A percentile compares a stretch with the other conserved stretches of the same genome.
phyloP scores from a whole-genome alignment of 1,140 invertebrate species.

The Vanessa atalanta region DNA sequence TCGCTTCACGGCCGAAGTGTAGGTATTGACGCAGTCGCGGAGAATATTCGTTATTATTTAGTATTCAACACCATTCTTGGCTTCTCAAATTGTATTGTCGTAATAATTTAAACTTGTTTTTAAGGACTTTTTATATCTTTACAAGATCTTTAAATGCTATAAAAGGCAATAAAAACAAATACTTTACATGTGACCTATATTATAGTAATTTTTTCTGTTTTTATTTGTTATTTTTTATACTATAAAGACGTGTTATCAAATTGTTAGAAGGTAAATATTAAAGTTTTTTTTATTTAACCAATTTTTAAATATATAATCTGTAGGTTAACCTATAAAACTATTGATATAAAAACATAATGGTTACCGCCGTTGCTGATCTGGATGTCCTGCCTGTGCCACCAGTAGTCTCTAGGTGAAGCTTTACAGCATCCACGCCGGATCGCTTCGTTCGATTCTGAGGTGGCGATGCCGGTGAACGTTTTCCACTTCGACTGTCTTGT shows the following conservation, averaged over 20 bases:
- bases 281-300: too few species aligned
- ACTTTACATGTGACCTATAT: not conserved
- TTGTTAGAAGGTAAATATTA: too few species aligned
- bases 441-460: slow-evolving; percentile 50
- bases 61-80: slow-evolving; percentile 37
- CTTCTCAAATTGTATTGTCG: slow-evolving; percentile 23
- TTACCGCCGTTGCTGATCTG: slow-evolving; percentile 72
- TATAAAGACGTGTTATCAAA: not conserved
- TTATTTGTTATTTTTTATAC: not conserved
- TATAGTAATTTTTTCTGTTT: not conserved
- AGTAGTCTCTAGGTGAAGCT: slow-evolving; percentile 64
- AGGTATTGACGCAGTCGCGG: slow-evolving; percentile 38
- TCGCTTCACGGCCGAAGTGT: slow-evolving; percentile 47
- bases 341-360: slow-evolving; percentile 9
- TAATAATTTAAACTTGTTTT: slow-evolving; percentile 36
- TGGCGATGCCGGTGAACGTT: slow-evolving; percentile 39
- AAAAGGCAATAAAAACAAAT: slow-evolving; percentile 13
- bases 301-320: too few species aligned
- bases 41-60: slow-evolving; percentile 39
- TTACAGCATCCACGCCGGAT: slow-evolving; percentile 72
- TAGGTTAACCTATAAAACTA: too few species aligned
- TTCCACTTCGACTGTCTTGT: slow-evolving; percentile 43
- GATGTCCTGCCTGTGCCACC: slow-evolving; percentile 68
- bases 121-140: slow-evolving; percentile 26
- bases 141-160: slow-evolving; percentile 9